Evolutionary conservation across 2,797 vertebrate species (phyloP).

Genomic region (Sternotherus odoratus): DNA sequence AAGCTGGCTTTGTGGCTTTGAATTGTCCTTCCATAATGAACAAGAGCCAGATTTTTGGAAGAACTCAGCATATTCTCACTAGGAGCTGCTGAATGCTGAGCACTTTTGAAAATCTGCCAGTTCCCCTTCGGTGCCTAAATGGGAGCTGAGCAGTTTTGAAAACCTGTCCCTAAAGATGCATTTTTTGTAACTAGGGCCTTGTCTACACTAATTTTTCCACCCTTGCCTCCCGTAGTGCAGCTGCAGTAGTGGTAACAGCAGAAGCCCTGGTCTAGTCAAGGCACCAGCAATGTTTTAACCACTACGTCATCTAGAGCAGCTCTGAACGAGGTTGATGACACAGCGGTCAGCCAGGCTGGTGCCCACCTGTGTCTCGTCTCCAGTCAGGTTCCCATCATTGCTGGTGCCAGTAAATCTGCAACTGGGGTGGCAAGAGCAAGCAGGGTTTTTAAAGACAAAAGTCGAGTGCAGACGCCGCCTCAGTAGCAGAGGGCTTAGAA

Average conservation of each 20-base stretch:
- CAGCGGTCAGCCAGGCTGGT: neutral
- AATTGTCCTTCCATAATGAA: conserved; percentile 64
- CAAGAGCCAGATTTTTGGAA: conserved; percentile 51
- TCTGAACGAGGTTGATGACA: neutral
- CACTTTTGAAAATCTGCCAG: conserved; percentile 71
- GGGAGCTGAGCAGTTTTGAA: conserved; percentile 49
- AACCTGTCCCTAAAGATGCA: conserved; percentile 49
- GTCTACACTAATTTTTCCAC: neutral
- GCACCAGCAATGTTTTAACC: conserved; percentile 44
- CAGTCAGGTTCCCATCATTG: neutral
- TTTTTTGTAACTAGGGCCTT: conserved; percentile 32
- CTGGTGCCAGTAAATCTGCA: neutral
- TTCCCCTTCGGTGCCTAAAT: conserved; percentile 56
- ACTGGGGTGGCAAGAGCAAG: neutral
- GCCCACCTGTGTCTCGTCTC: neutral
- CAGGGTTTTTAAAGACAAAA: neutral
- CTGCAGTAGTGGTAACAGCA: neutral
- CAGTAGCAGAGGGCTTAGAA: neutral
- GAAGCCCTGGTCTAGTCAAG: conserved; percentile 10
- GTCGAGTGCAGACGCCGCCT: neutral
- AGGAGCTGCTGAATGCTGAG: conserved; percentile 70
- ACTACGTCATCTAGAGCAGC: conserved; percentile 13
- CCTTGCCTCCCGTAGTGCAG: neutral
- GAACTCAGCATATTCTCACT: conserved; percentile 68
- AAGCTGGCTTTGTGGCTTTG: conserved; percentile 63